These are phyloP conservation scores for Parnassius orleans DNA, from an alignment of 2,888 invertebrate genomes.

Conservation along the genomic window DNA sequence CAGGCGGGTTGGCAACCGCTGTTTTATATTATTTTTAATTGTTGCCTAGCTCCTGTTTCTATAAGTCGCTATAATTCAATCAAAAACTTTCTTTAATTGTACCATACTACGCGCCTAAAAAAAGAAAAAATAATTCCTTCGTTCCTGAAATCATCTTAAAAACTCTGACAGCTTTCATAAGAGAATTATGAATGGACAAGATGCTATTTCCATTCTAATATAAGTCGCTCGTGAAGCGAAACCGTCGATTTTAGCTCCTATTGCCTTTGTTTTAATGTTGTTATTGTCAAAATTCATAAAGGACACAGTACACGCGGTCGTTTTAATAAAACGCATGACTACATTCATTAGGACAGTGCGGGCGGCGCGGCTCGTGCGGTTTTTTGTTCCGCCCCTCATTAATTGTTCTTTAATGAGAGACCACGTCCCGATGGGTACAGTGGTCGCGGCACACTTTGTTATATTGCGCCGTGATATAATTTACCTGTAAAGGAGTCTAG, in stretches of 20 bases:
- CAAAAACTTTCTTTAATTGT: neutral
- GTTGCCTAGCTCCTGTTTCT: too few species aligned
- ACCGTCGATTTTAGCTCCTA: slow-evolving; percentile 28
- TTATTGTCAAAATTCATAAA: slow-evolving; percentile 31
- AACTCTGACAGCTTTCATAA: slow-evolving; percentile 16
- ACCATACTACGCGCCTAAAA: slow-evolving; percentile 1
- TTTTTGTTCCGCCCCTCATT: slow-evolving; percentile 47
- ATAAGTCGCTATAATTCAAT: too few species aligned
- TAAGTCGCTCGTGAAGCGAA: neutral
- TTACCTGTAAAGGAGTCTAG: slow-evolving; percentile 40
- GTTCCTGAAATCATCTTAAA: slow-evolving; percentile 5
- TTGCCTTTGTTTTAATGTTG: slow-evolving; percentile 25
- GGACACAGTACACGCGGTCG: slow-evolving; percentile 21
- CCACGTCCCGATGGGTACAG: slow-evolving; percentile 33
- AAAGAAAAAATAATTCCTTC: neutral
- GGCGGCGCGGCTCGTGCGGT: slow-evolving; percentile 41
- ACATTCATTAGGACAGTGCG: slow-evolving; percentile 43
- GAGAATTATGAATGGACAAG: slow-evolving; percentile 25
- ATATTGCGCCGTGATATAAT: slow-evolving; percentile 35
- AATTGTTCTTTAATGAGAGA: slow-evolving; percentile 51
- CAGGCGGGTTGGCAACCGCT: too few species aligned
- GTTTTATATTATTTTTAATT: too few species aligned
- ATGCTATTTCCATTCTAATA: slow-evolving; percentile 17
- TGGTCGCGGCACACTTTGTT: slow-evolving; percentile 35
- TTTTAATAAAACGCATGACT: slow-evolving; percentile 46